Percentiles rank a stretch among this genome's conserved stretches.
Conservation (phyloP, 2,888 invertebrate species). For the Archips crataeganus region DNA sequence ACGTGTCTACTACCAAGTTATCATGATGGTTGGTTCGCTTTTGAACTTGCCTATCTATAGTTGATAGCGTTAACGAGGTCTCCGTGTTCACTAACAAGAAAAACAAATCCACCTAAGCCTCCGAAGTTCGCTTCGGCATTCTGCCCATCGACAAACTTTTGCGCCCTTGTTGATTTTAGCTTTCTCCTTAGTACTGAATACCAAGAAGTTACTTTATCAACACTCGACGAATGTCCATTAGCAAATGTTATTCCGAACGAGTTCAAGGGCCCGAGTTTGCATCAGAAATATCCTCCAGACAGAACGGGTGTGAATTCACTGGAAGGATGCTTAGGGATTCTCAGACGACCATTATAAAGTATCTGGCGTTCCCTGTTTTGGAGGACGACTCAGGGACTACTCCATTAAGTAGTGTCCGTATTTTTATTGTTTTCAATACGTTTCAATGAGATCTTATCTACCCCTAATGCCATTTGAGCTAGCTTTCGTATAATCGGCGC, state of each 20-base stretch:
- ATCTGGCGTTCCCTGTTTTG: not conserved
- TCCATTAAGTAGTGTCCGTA: too few relatives aligned
- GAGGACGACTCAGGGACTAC: slow-evolving; percentile 1
- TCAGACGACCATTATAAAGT: slow-evolving; percentile 15
- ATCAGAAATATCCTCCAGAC: slow-evolving; percentile 49
- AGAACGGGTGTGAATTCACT: slow-evolving; percentile 29
- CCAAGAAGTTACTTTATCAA: slow-evolving; percentile 58
- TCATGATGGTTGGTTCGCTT: slow-evolving; percentile 24
- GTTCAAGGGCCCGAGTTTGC: slow-evolving; percentile 56
- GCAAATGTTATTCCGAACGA: slow-evolving; percentile 63
- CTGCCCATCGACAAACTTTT: slow-evolving; percentile 21
- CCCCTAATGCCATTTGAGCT: slow-evolving; percentile 16
- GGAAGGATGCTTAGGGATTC: slow-evolving; percentile 25
- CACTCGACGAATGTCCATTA: slow-evolving; percentile 65
- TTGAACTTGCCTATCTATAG: not conserved
- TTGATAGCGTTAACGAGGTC: not conserved
- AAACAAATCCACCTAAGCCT: not conserved
- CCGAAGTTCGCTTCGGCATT: slow-evolving; percentile 16
- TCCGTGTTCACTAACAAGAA: slow-evolving; percentile 7
- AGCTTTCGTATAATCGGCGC: slow-evolving; percentile 9
- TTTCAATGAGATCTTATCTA: slow-evolving; percentile 22
- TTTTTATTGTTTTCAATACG: too few relatives aligned
- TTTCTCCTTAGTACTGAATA: slow-evolving; percentile 46
- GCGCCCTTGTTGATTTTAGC: slow-evolving; percentile 17
- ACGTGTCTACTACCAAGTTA: slow-evolving; percentile 27